phyloP scores from a whole-genome alignment of 2,797 vertebrate species.

The Astyanax mexicanus region DNA sequence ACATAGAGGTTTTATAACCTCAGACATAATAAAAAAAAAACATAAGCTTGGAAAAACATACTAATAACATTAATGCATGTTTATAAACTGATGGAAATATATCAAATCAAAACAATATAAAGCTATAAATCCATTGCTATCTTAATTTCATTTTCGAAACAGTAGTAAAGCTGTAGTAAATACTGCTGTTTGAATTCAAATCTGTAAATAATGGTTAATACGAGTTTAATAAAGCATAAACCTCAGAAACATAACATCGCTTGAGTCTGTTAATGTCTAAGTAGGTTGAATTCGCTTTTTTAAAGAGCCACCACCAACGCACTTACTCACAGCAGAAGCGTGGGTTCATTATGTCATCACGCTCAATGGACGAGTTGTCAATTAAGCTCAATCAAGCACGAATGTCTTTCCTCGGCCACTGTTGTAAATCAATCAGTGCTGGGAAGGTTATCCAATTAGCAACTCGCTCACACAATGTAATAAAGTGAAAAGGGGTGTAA shows the following conservation, averaged over 20 bases:
- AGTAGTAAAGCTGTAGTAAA: no score
- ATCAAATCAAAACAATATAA: no score
- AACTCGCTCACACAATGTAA: slow-evolving; percentile 55
- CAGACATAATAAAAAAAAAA: no score
- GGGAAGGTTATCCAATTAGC: slow-evolving; percentile 57
- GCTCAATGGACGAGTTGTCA: slow-evolving; percentile 48
- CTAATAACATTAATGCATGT: no score
- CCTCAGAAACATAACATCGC: neutral
- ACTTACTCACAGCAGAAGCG: neutral
- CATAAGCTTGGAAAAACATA: no score
- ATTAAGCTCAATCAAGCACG: slow-evolving; percentile 42
- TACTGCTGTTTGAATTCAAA: no score
- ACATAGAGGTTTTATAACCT: no score
- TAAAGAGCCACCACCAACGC: neutral
- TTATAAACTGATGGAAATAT: no score
- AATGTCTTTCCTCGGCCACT: slow-evolving; percentile 41
- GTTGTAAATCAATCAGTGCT: slow-evolving; percentile 55
- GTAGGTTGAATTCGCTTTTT: neutral
- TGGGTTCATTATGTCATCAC: slow-evolving; percentile 46
- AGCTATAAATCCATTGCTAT: no score
- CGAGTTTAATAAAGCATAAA: neutral
- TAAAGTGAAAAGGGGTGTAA: slow-evolving; percentile 39
- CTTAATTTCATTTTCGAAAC: no score
- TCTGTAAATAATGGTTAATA: neutral
- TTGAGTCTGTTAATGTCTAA: neutral